Conservation (phyloP, 2,888 invertebrate genomes). For the Eristalis intricaria region DNA sequence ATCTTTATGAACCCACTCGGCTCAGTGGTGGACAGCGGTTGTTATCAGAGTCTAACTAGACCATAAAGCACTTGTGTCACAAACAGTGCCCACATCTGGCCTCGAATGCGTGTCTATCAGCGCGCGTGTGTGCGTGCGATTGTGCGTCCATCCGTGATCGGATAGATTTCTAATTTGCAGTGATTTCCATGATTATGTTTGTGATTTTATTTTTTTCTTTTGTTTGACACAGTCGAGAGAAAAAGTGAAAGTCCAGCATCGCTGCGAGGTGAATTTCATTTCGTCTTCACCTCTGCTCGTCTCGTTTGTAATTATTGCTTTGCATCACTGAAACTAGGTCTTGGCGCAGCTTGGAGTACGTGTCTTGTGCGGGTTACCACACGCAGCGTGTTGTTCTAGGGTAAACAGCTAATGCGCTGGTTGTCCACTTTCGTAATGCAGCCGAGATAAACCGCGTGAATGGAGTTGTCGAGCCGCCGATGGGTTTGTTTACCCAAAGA, state of each 20-base stretch:
- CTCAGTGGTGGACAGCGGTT: not conserved
- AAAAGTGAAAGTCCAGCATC: slow-evolving; percentile 24
- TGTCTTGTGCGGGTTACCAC: not conserved
- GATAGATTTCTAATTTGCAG: slow-evolving; percentile 37
- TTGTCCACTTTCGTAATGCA: not conserved
- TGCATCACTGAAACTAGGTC: not conserved
- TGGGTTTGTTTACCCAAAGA: slow-evolving; percentile 2
- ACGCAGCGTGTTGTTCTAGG: not conserved
- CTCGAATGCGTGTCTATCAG: too few species aligned
- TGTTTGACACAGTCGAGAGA: not conserved
- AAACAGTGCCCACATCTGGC: not conserved
- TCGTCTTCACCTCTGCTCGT: not conserved
- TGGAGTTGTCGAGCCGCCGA: not conserved
- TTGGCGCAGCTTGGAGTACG: not conserved
- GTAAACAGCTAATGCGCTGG: not conserved
- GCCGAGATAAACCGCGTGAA: not conserved
- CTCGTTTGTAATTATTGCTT: not conserved
- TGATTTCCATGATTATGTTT: slow-evolving; percentile 27
- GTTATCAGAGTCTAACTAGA: not conserved
- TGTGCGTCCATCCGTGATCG: not conserved
- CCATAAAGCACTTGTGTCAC: slow-evolving; percentile 8
- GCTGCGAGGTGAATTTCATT: slow-evolving; percentile 10
- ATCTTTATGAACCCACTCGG: not conserved
- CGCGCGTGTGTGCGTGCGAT: not conserved
- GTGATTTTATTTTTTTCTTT: not conserved